Evolutionary conservation across 2,888 invertebrate species (phyloP).

Genomic region (Ligdia adustata): DNA sequence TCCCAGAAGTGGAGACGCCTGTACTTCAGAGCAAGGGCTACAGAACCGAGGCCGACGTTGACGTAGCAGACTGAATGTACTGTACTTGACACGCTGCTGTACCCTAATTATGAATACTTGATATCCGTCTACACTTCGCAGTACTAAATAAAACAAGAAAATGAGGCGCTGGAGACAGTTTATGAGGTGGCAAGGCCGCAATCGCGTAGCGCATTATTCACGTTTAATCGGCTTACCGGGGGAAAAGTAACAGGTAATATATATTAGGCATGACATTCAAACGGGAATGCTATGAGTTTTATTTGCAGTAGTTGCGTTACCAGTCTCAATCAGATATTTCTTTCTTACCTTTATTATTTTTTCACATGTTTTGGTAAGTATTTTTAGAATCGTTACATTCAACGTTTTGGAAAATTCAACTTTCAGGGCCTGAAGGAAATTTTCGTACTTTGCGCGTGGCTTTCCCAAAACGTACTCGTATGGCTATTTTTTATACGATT

Average conservation of each 20-base stretch:
- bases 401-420: too few relatives aligned
- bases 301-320: too few relatives aligned
- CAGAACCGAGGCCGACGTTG: slow-evolving; percentile 1
- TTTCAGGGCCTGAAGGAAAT: too few relatives aligned
- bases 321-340: too few relatives aligned
- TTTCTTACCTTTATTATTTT: too few relatives aligned
- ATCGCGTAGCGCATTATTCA: slow-evolving; percentile 14
- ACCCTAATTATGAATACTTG: slow-evolving; percentile 23
- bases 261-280: neutral
- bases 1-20: slow-evolving; percentile 11
- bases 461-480: neutral
- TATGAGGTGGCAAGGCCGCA: slow-evolving; percentile 7
- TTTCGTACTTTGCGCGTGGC: too few relatives aligned
- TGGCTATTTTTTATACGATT: neutral
- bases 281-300: neutral
- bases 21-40: slow-evolving; percentile 4
- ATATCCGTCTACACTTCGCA: slow-evolving; percentile 7
- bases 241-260: slow-evolving; percentile 10
- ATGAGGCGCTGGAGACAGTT: slow-evolving; percentile 19
- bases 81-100: slow-evolving; percentile 6
- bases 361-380: too few relatives aligned
- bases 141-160: neutral
- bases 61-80: slow-evolving; percentile 13
- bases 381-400: too few relatives aligned
- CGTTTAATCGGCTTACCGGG: slow-evolving; percentile 10